These are phyloP conservation scores for Trinectes maculatus DNA, from an alignment of 2,113 vertebrate genomes.

Conservation along the genomic window DNA sequence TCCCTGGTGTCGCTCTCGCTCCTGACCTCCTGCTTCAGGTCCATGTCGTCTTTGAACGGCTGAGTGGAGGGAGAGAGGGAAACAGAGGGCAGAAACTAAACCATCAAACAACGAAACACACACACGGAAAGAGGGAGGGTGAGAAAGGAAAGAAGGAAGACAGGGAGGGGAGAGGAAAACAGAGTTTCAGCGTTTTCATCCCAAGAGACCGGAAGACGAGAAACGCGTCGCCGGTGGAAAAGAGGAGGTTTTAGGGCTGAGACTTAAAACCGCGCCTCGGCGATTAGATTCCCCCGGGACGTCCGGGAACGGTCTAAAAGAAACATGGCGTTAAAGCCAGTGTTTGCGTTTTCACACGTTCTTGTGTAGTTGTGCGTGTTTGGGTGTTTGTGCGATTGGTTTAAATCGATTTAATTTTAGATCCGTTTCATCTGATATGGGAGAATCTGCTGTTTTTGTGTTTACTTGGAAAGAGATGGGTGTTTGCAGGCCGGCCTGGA, in stretches of 20 bases:
- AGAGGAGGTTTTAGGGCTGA: conserved; percentile 10
- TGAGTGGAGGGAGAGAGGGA: conserved; percentile 86
- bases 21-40: conserved; percentile 92
- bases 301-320: conserved; percentile 30
- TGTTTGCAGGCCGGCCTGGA: not conserved
- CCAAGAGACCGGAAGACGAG: conserved; percentile 66
- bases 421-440: no score
- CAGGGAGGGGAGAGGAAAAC: conserved; percentile 77
- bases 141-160: conserved; percentile 70
- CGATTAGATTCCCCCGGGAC: conserved; percentile 32
- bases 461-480: no score
- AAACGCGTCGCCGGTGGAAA: conserved; percentile 37
- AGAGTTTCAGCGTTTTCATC: conserved; percentile 80
- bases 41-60: conserved; percentile 95
- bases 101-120: conserved; percentile 84
- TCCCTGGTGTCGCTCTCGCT: conserved; percentile 93
- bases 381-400: no score
- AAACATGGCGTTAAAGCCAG: conserved; percentile 24
- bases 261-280: conserved; percentile 27
- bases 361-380: not conserved
- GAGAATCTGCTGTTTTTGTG: not conserved
- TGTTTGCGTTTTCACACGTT: not conserved
- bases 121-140: conserved; percentile 75
- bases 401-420: not conserved
- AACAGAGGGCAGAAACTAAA: conserved; percentile 87